A percentile compares a stretch with the other conserved stretches of the same genome.
Conservation (phyloP, 1,140 invertebrate species). For the Drosophila leontia region DNA sequence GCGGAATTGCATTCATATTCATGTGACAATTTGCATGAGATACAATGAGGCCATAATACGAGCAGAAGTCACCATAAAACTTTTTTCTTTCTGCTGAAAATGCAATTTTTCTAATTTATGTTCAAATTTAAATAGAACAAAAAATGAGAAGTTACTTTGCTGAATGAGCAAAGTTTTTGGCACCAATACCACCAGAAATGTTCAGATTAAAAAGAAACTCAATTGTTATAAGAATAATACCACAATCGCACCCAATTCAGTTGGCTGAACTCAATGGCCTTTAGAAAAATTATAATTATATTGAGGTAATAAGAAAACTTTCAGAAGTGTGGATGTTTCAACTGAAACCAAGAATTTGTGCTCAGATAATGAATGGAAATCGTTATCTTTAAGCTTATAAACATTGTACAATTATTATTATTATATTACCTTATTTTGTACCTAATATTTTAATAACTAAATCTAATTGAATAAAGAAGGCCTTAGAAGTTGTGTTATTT, state of each 20-base stretch:
- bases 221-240: slow-evolving; percentile 4
- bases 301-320: background rate
- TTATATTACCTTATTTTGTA: too few species aligned
- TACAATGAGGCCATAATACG: slow-evolving; percentile 52
- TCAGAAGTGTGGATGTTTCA: background rate
- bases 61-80: slow-evolving; percentile 40
- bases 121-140: slow-evolving; percentile 32
- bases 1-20: slow-evolving; percentile 50
- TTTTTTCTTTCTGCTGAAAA: slow-evolving; percentile 34
- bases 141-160: slow-evolving; percentile 27
- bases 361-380: background rate
- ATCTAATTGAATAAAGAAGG: background rate
- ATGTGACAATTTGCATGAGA: slow-evolving; percentile 56
- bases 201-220: slow-evolving; percentile 19
- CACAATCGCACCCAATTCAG: background rate
- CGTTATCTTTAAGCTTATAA: background rate
- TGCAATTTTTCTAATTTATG: slow-evolving; percentile 49
- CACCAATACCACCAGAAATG: slow-evolving; percentile 8
- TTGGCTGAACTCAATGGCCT: background rate
- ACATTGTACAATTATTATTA: too few species aligned
- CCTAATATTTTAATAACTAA: background rate
- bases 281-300: background rate
- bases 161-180: slow-evolving; percentile 40
- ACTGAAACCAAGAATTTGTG: background rate
- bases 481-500: background rate